phyloP scores from a whole-genome alignment of 2,113 vertebrate genomes.

The Crotalus horridus region DNA sequence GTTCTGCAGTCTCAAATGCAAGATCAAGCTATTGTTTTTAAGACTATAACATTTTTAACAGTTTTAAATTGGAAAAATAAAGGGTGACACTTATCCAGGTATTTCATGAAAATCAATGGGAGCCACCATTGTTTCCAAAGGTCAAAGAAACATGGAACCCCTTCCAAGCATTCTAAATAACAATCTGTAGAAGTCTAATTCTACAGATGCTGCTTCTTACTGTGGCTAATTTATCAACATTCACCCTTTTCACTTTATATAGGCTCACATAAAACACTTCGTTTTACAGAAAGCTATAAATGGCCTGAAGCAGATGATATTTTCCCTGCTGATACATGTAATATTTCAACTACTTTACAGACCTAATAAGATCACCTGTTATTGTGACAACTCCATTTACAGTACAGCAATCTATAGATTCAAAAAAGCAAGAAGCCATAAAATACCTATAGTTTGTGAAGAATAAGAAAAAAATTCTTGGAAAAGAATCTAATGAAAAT shows the following conservation, averaged over 20 bases:
- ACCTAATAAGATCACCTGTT: neutral
- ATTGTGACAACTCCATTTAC: slow-evolving; percentile 1
- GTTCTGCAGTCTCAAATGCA: neutral
- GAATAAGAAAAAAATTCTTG: neutral
- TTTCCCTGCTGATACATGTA: neutral
- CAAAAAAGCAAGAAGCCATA: neutral
- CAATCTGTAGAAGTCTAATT: slow-evolving; percentile 12
- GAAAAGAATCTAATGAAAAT: neutral
- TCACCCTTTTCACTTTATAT: neutral
- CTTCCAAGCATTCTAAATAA: slow-evolving; percentile 3
- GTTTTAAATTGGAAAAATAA: neutral
- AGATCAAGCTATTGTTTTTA: neutral
- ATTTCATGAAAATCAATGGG: neutral
- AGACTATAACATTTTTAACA: neutral
- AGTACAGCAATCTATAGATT: neutral
- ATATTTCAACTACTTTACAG: rapidly evolving
- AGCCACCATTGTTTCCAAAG: neutral
- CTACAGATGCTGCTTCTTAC: neutral
- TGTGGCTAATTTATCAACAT: neutral
- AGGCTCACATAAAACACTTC: neutral
- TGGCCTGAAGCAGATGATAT: neutral
- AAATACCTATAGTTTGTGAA: neutral
- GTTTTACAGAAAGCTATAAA: neutral
- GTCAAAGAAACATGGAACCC: neutral
- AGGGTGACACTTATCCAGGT: neutral